phyloP scores from a whole-genome alignment of 2,888 invertebrate species.

The Lamproptera curius region DNA sequence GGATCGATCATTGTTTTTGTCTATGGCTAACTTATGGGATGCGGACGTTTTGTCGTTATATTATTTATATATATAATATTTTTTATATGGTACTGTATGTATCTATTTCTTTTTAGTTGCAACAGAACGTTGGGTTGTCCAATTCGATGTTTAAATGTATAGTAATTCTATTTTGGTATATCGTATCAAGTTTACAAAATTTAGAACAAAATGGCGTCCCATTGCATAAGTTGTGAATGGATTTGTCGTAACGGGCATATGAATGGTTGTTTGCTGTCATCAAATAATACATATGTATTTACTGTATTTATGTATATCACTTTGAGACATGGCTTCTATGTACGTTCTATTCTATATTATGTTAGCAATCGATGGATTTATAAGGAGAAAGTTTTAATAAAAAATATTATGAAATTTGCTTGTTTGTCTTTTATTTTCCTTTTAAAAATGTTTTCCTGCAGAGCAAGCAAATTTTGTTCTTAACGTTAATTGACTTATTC shows the following conservation, averaged over 20 bases:
- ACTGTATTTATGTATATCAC: slow-evolving; percentile 59
- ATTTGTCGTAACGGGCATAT: slow-evolving; percentile 34
- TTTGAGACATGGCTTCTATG: slow-evolving; percentile 67
- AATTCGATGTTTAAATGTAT: neutral
- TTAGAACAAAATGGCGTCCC: slow-evolving; percentile 33
- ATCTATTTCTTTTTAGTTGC: neutral
- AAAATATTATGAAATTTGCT: slow-evolving; percentile 61
- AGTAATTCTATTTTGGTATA: neutral
- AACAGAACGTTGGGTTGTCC: neutral
- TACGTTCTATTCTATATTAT: slow-evolving; percentile 68
- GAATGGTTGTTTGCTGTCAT: slow-evolving; percentile 43
- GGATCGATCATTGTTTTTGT: slow-evolving; percentile 24
- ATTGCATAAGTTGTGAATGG: slow-evolving; percentile 28
- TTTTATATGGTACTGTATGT: neutral
- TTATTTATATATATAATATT: slow-evolving; percentile 20
- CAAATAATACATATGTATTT: slow-evolving; percentile 36
- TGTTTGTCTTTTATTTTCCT: slow-evolving; percentile 36
- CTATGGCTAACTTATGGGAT: slow-evolving; percentile 16
- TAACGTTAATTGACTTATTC: no score
- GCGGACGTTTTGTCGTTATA: slow-evolving; percentile 28
- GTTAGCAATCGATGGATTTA: slow-evolving; percentile 76
- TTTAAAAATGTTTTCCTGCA: slow-evolving; percentile 3
- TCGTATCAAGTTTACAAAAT: neutral
- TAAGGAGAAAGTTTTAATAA: slow-evolving; percentile 76
- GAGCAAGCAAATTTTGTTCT: no score